A percentile compares a stretch with the other conserved stretches of the same genome.
Evolutionary conservation across 2,888 invertebrate species (phyloP).

Genomic region (Drosophila mulleri): DNA sequence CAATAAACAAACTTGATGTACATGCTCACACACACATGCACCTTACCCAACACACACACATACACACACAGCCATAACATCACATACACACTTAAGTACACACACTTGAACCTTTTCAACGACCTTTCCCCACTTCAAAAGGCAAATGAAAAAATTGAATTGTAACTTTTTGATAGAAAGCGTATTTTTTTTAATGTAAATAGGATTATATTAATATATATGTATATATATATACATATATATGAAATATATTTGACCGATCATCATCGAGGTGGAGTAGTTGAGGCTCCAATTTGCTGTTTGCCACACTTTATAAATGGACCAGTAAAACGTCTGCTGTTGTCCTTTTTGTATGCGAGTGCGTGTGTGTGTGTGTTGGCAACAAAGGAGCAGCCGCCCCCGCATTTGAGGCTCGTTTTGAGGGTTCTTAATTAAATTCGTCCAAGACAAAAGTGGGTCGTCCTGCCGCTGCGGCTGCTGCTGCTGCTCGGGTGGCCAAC

Average conservation of each 20-base stretch:
- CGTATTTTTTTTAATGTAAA: constrained; percentile 22
- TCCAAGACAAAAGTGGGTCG: constrained; percentile 69
- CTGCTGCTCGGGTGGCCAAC: constrained; percentile 12
- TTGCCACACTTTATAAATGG: constrained; percentile 34
- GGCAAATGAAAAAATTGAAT: constrained; percentile 42
- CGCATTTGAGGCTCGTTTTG: constrained; percentile 56
- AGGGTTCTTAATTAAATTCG: constrained; percentile 80
- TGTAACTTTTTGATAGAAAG: constrained; percentile 48
- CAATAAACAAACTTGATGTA: not conserved
- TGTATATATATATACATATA: not conserved
- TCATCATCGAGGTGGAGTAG: not conserved
- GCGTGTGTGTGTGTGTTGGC: constrained; percentile 2
- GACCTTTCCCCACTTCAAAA: constrained; percentile 40
- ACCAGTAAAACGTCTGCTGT: constrained; percentile 6
- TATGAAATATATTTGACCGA: constrained; percentile 12
- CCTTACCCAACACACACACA: constrained; percentile 4
- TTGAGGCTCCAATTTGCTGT: not conserved
- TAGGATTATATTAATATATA: constrained; percentile 4
- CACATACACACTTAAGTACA: constrained; percentile 6
- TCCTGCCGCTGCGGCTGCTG: constrained; percentile 1
- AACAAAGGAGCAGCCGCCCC: constrained; percentile 49
- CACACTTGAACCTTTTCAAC: constrained; percentile 3
- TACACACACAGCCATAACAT: constrained; percentile 6
- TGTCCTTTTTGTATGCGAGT: constrained; percentile 40
- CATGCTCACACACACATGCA: not conserved